phyloP scores from a whole-genome alignment of 2,797 vertebrate genomes.

The Eulemur coronatus region DNA sequence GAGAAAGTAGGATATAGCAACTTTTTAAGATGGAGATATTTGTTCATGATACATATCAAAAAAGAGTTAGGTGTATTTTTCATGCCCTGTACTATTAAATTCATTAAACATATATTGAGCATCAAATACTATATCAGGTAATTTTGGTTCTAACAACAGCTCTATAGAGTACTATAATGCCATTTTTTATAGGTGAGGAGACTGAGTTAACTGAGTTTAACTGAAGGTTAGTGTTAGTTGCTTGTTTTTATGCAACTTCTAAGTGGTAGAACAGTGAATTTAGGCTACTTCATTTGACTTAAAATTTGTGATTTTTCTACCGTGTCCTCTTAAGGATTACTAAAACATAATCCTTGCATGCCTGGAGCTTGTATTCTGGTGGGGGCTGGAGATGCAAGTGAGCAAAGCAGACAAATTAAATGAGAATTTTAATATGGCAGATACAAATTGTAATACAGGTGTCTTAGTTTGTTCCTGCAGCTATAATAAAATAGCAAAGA shows the following conservation, averaged over 20 bases:
- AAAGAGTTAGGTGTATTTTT: background rate
- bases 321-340: background rate
- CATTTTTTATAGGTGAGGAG: background rate
- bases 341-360: background rate
- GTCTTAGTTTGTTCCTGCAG: background rate
- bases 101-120: background rate
- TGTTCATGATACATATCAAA: background rate
- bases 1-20: background rate
- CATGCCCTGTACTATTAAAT: background rate
- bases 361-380: background rate
- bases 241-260: background rate
- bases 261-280: background rate
- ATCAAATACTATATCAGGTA: background rate
- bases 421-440: background rate
- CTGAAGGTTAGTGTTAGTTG: slow-evolving; percentile 6
- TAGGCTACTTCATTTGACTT: background rate
- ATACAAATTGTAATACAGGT: background rate
- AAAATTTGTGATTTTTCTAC: background rate
- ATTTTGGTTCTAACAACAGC: slow-evolving; percentile 9
- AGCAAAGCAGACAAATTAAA: background rate
- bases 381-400: background rate
- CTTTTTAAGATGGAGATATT: background rate
- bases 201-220: background rate
- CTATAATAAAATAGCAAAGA: background rate
- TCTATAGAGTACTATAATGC: background rate